Base-by-base conservation (phyloP, 2,113 vertebrate genomes). In the Thamnaconus septentrionalis region DNA sequence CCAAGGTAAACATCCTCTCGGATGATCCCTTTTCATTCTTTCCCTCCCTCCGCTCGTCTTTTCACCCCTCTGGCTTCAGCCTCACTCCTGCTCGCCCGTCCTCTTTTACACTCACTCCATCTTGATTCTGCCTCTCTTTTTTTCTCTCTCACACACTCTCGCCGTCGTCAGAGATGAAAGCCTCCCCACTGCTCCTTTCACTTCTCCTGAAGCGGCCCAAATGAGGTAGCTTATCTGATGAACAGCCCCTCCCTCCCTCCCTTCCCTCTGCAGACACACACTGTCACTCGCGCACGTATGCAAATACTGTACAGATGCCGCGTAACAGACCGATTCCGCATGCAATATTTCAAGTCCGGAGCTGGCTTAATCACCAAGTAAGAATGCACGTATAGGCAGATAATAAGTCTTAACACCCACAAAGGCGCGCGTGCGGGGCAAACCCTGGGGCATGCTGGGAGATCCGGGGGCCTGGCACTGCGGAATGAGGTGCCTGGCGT, bases 121-220 rank as follows among this genome's bases (percentile, higher is more conserved):
- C 80, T 81, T 77, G 75, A 74, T 72, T 82, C 84, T 78, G 73
- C 69, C 49, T 59, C 64, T 78, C 72, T 83, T 63, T 82, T 79
- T 50, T 78, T 54, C 45, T 87, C 85, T 76, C 18, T 31, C 18
- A 31, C 18, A 31, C 18, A 31, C 18, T 31, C 18, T 31, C 2
- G 18, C 18, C 18, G 18, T 31, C 18, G 18, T 31, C 75, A n/a
- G 75, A 90, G 87, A 93, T 92, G 89, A 93, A 92, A 92, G 92
- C 88, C 87, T 78, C 90, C 84, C 87, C 85, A 85, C 62, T 75
- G 85, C 75, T 90, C 84, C 86, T 88, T 92, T 92, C 89, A 90
- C 61, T 85, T 53, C 61, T 84, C 61, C 79, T 90, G 86, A 92
- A 90, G 85, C 80, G 67, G 76, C 77, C 82, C 87, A 90, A 93